Conservation (phyloP, 2,797 vertebrate genomes). For the Parotocinclus haroldoi region DNA sequence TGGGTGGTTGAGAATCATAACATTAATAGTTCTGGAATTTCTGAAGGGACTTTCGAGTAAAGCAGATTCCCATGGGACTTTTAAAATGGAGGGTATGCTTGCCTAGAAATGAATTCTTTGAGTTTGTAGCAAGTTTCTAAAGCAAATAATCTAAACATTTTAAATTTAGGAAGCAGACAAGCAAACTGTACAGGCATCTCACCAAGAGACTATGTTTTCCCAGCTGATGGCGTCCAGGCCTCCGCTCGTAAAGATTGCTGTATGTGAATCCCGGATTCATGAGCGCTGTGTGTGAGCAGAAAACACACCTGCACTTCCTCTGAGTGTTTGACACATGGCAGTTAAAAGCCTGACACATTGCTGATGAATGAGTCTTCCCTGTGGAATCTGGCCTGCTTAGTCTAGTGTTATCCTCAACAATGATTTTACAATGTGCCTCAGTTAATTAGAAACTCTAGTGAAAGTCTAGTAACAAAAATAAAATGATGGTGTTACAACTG, state of each 20-base stretch:
- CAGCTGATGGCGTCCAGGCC: constrained; percentile 30
- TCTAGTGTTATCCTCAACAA: constrained; percentile 7
- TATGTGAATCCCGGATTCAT: constrained; percentile 18
- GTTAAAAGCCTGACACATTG: constrained; percentile 34
- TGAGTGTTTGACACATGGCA: constrained; percentile 34
- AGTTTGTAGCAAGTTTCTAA: background rate
- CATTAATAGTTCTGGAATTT: too few relatives aligned
- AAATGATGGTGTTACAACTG: too few relatives aligned
- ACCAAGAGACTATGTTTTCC: constrained; percentile 21
- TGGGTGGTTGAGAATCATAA: too few relatives aligned
- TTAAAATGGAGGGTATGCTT: too few relatives aligned
- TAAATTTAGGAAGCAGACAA: background rate
- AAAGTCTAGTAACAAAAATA: too few relatives aligned
- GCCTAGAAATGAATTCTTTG: too few relatives aligned
- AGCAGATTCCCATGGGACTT: too few relatives aligned
- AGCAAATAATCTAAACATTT: background rate
- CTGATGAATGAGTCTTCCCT: constrained; percentile 37
- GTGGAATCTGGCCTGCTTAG: constrained; percentile 17
- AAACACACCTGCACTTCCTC: constrained; percentile 34
- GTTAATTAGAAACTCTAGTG: constrained; percentile 12
- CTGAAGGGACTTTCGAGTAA: too few relatives aligned
- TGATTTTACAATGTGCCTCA: background rate
- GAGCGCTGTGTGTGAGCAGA: constrained; percentile 19
- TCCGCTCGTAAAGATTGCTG: constrained; percentile 37
- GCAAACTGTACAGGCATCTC: background rate